phyloP scores from a whole-genome alignment of 2,113 vertebrate genomes.

The Megatriorchis doriae region DNA sequence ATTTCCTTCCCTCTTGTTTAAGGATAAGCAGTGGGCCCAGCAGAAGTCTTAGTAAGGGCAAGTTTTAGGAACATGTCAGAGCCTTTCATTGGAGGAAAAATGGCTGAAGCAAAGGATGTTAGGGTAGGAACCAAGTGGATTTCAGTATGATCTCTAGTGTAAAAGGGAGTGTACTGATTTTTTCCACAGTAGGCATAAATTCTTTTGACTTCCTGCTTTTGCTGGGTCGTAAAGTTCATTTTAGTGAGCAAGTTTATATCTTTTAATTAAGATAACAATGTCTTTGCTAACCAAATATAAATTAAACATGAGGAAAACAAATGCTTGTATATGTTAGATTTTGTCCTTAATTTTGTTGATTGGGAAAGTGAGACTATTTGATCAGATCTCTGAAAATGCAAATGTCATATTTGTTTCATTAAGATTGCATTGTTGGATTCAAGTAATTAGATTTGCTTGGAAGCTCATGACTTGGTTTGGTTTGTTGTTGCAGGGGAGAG shows the following conservation, averaged over 20 bases:
- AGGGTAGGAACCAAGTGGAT: neutral
- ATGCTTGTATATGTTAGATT: neutral
- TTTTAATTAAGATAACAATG: neutral
- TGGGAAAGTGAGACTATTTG: neutral
- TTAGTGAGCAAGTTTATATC: neutral
- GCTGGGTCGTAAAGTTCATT: neutral
- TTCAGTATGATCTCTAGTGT: neutral
- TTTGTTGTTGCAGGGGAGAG: slow-evolving; percentile 82
- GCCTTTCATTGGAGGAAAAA: neutral
- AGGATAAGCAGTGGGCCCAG: neutral
- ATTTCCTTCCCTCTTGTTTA: neutral
- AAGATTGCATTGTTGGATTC: neutral
- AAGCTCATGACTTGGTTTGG: neutral
- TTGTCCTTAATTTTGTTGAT: neutral
- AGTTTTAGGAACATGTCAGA: neutral
- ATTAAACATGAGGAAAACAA: neutral
- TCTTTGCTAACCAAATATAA: neutral
- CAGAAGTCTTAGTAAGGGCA: neutral
- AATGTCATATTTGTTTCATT: neutral
- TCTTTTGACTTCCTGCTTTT: neutral
- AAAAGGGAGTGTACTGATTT: neutral
- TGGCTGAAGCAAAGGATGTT: neutral
- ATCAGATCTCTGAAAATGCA: neutral
- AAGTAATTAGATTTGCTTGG: neutral
- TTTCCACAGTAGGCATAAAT: neutral